Conservation (phyloP, 2,888 invertebrate species). For the Drosophila quasianomalipes region DNA sequence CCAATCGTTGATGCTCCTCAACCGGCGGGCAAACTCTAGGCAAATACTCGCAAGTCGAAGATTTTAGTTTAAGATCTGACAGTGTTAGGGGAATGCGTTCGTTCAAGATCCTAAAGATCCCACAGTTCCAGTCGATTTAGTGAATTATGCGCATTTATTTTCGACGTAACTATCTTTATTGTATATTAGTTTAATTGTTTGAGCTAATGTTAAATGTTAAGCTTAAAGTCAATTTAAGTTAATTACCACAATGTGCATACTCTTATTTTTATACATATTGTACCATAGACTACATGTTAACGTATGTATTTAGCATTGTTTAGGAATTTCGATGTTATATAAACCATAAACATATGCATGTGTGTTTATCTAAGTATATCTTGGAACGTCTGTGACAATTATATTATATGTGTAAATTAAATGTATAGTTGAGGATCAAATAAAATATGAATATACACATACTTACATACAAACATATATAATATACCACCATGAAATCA, state of each 20-base stretch:
- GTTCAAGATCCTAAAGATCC: conserved; percentile 9
- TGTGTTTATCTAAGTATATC: conserved; percentile 57
- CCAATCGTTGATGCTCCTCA: conserved; percentile 32
- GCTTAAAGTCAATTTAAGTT: conserved; percentile 53
- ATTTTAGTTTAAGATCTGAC: conserved; percentile 57
- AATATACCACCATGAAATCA: conserved; percentile 21
- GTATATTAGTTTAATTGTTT: conserved; percentile 38
- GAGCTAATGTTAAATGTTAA: conserved; percentile 33
- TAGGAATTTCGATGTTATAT: conserved; percentile 42
- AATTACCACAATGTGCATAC: conserved; percentile 47
- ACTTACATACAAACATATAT: not conserved
- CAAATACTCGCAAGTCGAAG: conserved; percentile 75
- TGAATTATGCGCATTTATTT: conserved; percentile 70
- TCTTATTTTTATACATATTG: conserved; percentile 37
- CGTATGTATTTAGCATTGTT: conserved; percentile 20
- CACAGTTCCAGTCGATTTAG: conserved; percentile 43
- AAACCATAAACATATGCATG: conserved; percentile 43
- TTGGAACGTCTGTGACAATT: conserved; percentile 72
- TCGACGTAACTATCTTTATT: conserved; percentile 35
- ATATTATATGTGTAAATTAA: conserved; percentile 55
- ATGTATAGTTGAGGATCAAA: conserved; percentile 59
- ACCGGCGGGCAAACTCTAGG: conserved; percentile 47
- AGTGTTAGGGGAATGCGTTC: conserved; percentile 7
- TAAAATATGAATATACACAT: conserved; percentile 36
- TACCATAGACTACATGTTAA: conserved; percentile 5